Evolutionary conservation across 2,888 invertebrate genomes (phyloP), one percentile per base, ranked within the genome.

Genomic region (Eucera pruinosa): DNA sequence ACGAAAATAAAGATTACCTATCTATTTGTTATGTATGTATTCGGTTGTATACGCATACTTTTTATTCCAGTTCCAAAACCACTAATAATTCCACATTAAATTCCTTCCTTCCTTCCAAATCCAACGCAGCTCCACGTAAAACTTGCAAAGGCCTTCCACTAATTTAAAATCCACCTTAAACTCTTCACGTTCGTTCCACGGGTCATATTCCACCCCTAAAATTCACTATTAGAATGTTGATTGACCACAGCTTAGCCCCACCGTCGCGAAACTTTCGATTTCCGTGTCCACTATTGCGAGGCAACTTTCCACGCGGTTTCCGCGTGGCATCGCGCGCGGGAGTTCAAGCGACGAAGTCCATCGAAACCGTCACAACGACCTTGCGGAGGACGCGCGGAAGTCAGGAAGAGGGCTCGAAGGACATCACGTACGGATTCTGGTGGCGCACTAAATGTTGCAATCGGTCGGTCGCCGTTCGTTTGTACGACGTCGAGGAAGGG

Each of bases 391-490:
- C 64, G 50, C 54, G 27, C 2, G 6, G 13, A 6, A 20, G 7
- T 7, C 62, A 39, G 39, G 18, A 55, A 52, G 18, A 69, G 48
- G 61, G 11, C 39, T 23, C 54, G 60, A 36, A 55, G 27, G 33
- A 72, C 73, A 57, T 58, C 65, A 62, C 65, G 79, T 60, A 60
- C 43, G 58, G 39, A 47, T 66, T 62, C 66, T 77, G 76, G 66
- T 65, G 52, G 39, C 47, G 67, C 54, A 69, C 62, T 47, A 82
- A 85, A 80, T 88, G 85, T 88, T 83, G 87, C 82, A 89, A 89
- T 75, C 77, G 62, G 50, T 62, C 71, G 65, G 58, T 65, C 33
- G 64, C 65, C 54, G 66, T 80, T 55, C 68, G 75, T 78, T 81
- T 70, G 79, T 58, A 74, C 65, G 64, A 64, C 64, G 76, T 36